Evolutionary conservation across 1,140 invertebrate genomes (phyloP), one percentile per base, ranked within the genome.

Genomic region (Rhopalosiphum padi): DNA sequence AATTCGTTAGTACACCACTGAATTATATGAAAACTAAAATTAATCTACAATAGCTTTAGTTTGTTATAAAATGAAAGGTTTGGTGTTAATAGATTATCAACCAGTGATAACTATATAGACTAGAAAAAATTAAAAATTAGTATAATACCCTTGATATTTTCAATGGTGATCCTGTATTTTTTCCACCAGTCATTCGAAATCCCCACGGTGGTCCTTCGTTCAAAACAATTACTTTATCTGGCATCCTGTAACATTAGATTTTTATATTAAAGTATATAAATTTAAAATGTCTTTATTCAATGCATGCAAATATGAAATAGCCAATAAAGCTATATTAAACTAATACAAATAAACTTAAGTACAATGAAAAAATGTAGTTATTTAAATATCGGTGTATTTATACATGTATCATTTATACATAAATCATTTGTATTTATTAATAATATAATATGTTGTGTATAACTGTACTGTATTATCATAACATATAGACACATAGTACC

Each of bases 131-230:
- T n/a, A n/a, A 35, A 88, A 92, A 46, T 18, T 18, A 2, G 15
- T 77, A 93, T 96, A 97, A 97, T 95, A 98, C 97, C 96, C 97
- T 97, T 43, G 97, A 97, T 95, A 98, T 97, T 94, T 97, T 96
- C 30, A 98, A 95, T 83, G 97, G 97, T 95, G 97, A 96, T 95
- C 97, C 97, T 87, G 96, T 96, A 95, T 98, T 97, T 91, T 95
- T 96, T 87, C 97, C 97, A 90, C 97, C 98, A 95, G 97, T 97
- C 97, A 98, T 97, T 90, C 98, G 97, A 95, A 98, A 98, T 94
- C 98, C 98, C 98, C 98, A 98, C 93, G 98, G 98, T 94, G 97
- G 97, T 88, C 98, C 98, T 94, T 98, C 98, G 94, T 96, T 96
- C 94, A 98, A 96, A 95, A 96, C 96, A 94, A 98, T 96, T 95